Evolutionary conservation across 1,140 invertebrate genomes (phyloP), one percentile per base, ranked within the genome.

Genomic region (Drosophila pruinosa): DNA sequence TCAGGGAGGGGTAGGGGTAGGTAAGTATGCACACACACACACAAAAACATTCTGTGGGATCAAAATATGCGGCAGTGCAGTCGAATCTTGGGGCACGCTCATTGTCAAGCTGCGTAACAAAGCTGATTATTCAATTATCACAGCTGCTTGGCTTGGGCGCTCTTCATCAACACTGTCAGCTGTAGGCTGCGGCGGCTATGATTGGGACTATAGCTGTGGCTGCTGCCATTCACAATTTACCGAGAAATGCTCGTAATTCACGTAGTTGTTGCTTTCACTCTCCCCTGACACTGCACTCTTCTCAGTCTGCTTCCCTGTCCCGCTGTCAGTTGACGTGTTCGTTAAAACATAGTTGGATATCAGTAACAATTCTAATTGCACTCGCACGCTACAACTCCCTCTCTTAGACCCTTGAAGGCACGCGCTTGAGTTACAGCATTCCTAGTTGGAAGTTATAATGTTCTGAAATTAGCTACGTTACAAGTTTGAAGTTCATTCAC

Each of bases 71-170:
- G 38, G 38, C 15, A 41, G 14, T 41, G 8, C 41, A 45, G 38
- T 15, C 24, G 48, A 26, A 64, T 69, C 54, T 78, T 74, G 38
- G 57, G 80, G 63, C 45, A 64, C 52, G 57, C 52, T 39, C 53
- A 57, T 67, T 72, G 65, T 67, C 57, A 36, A 24, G 62, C 63
- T 75, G 72, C 58, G 81, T 64, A 59, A 81, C 57, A 41, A 71
- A 78, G 81, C 78, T 78, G 82, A 88, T 86, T 86, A 88, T 86
- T 88, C 81, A 86, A 86, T 86, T 88, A 78, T 75, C 48, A 56
- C 81, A 86, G 80, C 80, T 61, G 72, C 57, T 83, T 64, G 36
- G 72, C 53, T 86, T 64, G 50, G 78, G 57, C 39, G 78, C 78
- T 82, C 78, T 74, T 74, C 78, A 82, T 78, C 68, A 72, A 62